Evolutionary conservation across 2,888 invertebrate genomes (phyloP), one percentile per base, ranked within the genome.

Genomic region (Ophioninae sp.): DNA sequence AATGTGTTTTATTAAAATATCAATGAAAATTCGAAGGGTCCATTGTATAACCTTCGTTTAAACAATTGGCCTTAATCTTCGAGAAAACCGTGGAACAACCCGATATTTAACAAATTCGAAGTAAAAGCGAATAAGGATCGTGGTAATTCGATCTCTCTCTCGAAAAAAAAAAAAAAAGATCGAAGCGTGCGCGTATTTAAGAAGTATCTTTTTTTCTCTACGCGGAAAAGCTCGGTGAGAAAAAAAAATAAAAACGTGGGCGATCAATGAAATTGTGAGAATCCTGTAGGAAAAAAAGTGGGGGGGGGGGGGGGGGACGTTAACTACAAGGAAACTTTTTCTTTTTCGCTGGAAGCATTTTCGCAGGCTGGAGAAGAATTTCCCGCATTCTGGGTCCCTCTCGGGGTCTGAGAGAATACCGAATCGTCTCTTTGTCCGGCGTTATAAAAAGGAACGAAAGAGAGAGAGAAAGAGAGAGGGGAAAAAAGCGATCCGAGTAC

Each of bases 361-460:
- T 73, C 64, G 62, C 73, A 68, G 44, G 21, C 72, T 69, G 65
- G 61, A 67, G 70, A 65, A 50, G 78, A 73, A 81, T 81, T 81
- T 81, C 70, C 62, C 75, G 79, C 79, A 84, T 84, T 81, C 79
- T 75, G 72, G 81, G 75, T 74, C 56, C 23, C 78, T 44, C 79
- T 13, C 10, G 39, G 44, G 56, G 64, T 78, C 41, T 70, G 73
- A 68, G 80, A 68, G 79, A 79, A 74, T 70, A 77, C 73, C 56
- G 69, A 78, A 83, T 84, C 79, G 57, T 79, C 84, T 81, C 67
- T 75, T 84, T 84, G 84, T 84, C 79, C 75, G 75, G 50, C 44
- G 62, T 67, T 30, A 68, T 73, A 37, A 44, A 44, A 13, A 44
- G 10, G 13, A 44, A 13, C 56, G 30, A 41, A 41, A 61, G 59